Percentiles rank a stretch among this genome's conserved stretches.
Evolutionary conservation across 2,888 invertebrate genomes (phyloP).

Genomic region (Conchocele bisecta): DNA sequence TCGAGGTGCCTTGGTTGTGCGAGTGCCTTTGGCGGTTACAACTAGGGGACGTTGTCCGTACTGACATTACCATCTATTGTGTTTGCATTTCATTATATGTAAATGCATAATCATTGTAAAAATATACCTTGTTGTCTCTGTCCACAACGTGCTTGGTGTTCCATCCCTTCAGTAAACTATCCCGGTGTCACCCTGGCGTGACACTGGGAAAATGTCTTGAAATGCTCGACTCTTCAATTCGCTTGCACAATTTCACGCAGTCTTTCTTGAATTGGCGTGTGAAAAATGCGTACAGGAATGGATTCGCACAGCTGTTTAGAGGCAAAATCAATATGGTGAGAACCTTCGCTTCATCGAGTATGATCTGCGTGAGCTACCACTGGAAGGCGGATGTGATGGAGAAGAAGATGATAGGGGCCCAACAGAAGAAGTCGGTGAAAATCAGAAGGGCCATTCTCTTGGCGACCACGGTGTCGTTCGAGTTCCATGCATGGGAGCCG

Average conservation of each 20-base stretch:
- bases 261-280: slow-evolving; percentile 99
- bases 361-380: slow-evolving; percentile 89
- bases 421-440: slow-evolving; percentile 98
- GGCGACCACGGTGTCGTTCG: slow-evolving; percentile 97
- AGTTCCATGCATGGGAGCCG: slow-evolving; percentile 97
- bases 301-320: slow-evolving; percentile 98
- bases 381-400: slow-evolving; percentile 97
- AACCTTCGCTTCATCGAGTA: slow-evolving; percentile 96
- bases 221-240: slow-evolving; percentile 89
- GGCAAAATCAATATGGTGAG: slow-evolving; percentile 98
- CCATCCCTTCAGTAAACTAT: too few relatives aligned
- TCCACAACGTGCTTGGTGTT: too few relatives aligned
- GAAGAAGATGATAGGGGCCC: slow-evolving; percentile 99
- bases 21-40: too few relatives aligned
- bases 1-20: too few relatives aligned
- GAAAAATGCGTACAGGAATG: slow-evolving; percentile 98
- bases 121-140: too few relatives aligned
- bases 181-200: too few relatives aligned
- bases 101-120: too few relatives aligned
- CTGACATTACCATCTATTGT: too few relatives aligned
- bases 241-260: slow-evolving; percentile 96
- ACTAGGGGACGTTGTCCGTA: too few relatives aligned
- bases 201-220: slow-evolving; percentile 74
- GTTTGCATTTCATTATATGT: too few relatives aligned
- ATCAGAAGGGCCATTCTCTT: slow-evolving; percentile 98